A percentile compares a stretch with the other conserved stretches of the same genome.
These are phyloP conservation scores for Aricia artaxerxes DNA, from an alignment of 2,888 invertebrate species.

Conservation along the genomic window DNA sequence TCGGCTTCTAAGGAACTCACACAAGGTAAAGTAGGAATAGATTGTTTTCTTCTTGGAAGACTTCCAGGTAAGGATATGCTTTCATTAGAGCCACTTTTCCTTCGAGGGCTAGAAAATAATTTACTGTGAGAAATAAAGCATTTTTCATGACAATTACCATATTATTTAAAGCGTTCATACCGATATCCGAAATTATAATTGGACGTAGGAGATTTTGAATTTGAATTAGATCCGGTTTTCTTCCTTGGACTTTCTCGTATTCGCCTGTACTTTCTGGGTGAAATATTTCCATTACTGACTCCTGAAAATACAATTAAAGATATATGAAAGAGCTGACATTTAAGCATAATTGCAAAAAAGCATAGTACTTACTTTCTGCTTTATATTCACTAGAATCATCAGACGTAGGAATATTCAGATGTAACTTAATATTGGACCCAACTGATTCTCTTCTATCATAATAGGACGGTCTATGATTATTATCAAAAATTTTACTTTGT, in stretches of 20 bases:
- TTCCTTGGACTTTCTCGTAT: slow-evolving; percentile 83
- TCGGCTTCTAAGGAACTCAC: slow-evolving; percentile 75
- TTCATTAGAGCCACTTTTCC: slow-evolving; percentile 80
- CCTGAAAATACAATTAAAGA: slow-evolving; percentile 47
- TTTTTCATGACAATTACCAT: not conserved
- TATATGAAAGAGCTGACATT: not conserved
- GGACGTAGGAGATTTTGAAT: slow-evolving; percentile 78
- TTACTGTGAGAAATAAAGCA: not conserved
- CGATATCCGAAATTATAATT: slow-evolving; percentile 71
- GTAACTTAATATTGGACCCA: slow-evolving; percentile 76
- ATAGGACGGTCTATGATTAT: slow-evolving; percentile 62
- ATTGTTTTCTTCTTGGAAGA: slow-evolving; percentile 82
- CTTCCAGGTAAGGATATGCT: slow-evolving; percentile 84
- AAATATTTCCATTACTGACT: slow-evolving; percentile 71
- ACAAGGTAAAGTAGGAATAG: slow-evolving; percentile 73
- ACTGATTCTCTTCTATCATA: slow-evolving; percentile 76
- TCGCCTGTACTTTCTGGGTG: slow-evolving; percentile 82
- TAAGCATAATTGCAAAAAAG: not conserved
- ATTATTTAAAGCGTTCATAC: slow-evolving; percentile 46
- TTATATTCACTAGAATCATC: slow-evolving; percentile 82
- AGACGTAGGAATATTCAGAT: slow-evolving; percentile 80
- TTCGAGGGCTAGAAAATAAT: slow-evolving; percentile 58
- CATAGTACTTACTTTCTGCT: slow-evolving; percentile 60
- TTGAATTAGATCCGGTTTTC: slow-evolving; percentile 80
- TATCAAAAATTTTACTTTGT: slow-evolving; percentile 63